These are phyloP conservation scores for Kryphioiulus occultus DNA, from an alignment of 2,888 invertebrate genomes.

Conservation along the genomic window DNA sequence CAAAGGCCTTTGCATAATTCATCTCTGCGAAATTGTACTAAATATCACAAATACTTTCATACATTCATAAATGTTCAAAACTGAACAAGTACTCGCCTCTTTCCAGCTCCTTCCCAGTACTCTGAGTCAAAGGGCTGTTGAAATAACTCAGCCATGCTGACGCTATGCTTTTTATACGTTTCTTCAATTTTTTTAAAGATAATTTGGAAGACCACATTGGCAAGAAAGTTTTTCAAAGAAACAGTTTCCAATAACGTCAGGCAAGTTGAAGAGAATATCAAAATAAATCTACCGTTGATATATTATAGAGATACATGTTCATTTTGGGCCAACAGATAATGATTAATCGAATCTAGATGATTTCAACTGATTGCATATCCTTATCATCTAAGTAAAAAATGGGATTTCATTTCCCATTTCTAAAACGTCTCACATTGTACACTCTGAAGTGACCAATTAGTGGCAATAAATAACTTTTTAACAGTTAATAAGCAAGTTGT, in stretches of 20 bases:
- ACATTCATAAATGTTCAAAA: too few relatives aligned
- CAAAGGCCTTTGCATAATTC: too few relatives aligned
- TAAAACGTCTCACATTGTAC: too few relatives aligned
- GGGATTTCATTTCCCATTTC: too few relatives aligned
- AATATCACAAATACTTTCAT: too few relatives aligned
- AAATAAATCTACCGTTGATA: too few relatives aligned
- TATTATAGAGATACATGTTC: background rate
- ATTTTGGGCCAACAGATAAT: background rate
- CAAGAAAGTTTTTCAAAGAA: background rate
- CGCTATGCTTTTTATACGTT: background rate
- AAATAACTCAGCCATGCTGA: background rate
- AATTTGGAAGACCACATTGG: background rate
- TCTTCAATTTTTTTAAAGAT: background rate
- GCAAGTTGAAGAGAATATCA: too few relatives aligned
- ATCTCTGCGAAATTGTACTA: too few relatives aligned
- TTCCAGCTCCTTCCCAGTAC: background rate
- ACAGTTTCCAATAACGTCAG: background rate
- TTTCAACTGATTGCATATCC: background rate
- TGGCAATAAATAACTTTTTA: too few relatives aligned
- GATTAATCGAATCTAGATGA: background rate
- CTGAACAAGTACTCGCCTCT: background rate
- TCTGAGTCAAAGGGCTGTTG: background rate
- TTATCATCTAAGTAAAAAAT: background rate
- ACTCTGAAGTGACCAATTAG: too few relatives aligned
- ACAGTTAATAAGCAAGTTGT: too few relatives aligned